These are phyloP conservation scores for Drosophila falleni DNA, from an alignment of 2,888 invertebrate species.

Conservation along the genomic window DNA sequence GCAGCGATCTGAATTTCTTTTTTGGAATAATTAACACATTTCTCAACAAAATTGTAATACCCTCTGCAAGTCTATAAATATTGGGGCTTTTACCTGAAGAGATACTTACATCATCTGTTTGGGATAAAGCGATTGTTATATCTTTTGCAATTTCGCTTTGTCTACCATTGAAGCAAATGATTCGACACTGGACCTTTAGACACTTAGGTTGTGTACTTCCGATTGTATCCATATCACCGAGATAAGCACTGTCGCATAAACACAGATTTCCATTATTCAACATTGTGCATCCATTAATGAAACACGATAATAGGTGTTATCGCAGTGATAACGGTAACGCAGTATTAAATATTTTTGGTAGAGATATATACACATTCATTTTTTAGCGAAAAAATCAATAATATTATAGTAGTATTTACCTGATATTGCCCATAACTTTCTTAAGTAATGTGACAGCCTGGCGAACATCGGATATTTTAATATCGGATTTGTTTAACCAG, in stretches of 20 bases:
- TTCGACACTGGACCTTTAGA: conserved; percentile 56
- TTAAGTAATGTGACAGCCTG: conserved; percentile 16
- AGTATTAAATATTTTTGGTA: conserved; percentile 9
- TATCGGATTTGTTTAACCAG: neutral
- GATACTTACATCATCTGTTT: conserved; percentile 35
- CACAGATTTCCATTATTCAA: conserved; percentile 27
- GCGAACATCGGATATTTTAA: conserved; percentile 2
- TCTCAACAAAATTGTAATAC: too few species aligned
- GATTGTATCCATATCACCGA: conserved; percentile 13
- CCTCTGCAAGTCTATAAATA: too few species aligned
- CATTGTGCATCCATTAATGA: conserved; percentile 37
- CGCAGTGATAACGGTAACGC: conserved; percentile 32
- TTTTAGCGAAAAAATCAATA: conserved; percentile 33
- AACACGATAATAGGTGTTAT: conserved; percentile 36
- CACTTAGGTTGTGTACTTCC: conserved; percentile 29
- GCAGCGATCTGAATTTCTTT: too few species aligned
- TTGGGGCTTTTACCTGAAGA: too few species aligned
- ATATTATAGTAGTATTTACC: conserved; percentile 24
- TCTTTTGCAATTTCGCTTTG: conserved; percentile 57
- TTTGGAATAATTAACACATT: too few species aligned
- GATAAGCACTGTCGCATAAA: conserved; percentile 31
- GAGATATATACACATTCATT: conserved; percentile 2
- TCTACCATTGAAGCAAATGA: conserved; percentile 67
- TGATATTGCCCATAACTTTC: conserved; percentile 37
- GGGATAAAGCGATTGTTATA: conserved; percentile 40